A percentile compares a stretch with the other conserved stretches of the same genome.
Conservation (phyloP, 2,113 vertebrate genomes). For the Tauraco erythrolophus region DNA sequence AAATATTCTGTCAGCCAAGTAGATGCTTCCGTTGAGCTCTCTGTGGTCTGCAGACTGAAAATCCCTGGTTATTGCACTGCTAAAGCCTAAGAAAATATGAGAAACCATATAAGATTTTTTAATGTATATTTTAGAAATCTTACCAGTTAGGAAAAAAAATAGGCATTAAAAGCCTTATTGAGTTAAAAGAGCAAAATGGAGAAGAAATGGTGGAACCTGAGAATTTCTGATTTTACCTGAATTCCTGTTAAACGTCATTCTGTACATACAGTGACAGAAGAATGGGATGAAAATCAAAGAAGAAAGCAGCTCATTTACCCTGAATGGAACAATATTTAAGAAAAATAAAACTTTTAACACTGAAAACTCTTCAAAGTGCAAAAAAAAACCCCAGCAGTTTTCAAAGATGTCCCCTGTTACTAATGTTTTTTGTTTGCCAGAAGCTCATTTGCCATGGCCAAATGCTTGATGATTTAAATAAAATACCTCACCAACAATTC, state of each 20-base stretch:
- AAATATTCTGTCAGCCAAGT: background rate
- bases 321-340: background rate
- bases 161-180: background rate
- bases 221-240: background rate
- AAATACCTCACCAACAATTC: slow-evolving; percentile 56
- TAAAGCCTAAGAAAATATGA: background rate
- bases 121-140: background rate
- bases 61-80: background rate
- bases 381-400: slow-evolving; percentile 32
- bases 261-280: background rate
- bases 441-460: slow-evolving; percentile 30
- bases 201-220: background rate
- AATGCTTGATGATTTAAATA: slow-evolving; percentile 65
- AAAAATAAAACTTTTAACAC: background rate
- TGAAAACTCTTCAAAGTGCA: background rate
- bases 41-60: background rate
- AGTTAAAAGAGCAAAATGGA: background rate
- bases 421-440: slow-evolving; percentile 27
- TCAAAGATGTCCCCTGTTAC: slow-evolving; percentile 30
- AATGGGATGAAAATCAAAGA: background rate
- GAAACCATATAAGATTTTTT: background rate
- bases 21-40: background rate
- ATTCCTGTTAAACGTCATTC: background rate
- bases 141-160: background rate
- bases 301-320: background rate